These are phyloP conservation scores for Neogobius melanostomus DNA, from an alignment of 2,113 vertebrate genomes.

Conservation along the genomic window DNA sequence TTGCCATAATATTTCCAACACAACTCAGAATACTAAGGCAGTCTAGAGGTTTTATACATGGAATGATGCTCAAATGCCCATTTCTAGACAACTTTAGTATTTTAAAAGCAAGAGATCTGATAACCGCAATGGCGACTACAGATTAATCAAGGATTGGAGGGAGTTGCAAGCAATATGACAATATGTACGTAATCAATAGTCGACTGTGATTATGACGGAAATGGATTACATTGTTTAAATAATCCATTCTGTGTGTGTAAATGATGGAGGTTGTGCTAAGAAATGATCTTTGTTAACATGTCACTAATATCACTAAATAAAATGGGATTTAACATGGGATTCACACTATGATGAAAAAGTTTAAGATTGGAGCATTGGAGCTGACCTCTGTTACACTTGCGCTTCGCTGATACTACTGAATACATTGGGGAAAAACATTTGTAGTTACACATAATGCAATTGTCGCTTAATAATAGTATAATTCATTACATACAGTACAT, in stretches of 20 bases:
- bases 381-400: constrained; percentile 60
- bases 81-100: constrained; percentile 7
- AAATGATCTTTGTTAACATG: constrained; percentile 5
- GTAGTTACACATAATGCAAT: constrained; percentile 1
- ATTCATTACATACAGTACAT: not conserved
- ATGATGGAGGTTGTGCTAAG: constrained; percentile 1
- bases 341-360: constrained; percentile 31
- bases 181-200: not conserved
- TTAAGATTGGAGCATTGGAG: constrained; percentile 13
- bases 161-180: constrained; percentile 7
- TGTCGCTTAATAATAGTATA: not conserved
- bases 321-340: constrained; percentile 20
- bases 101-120: not conserved
- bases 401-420: constrained; percentile 53
- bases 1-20: not conserved
- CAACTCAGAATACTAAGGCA: not conserved
- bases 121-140: not conserved
- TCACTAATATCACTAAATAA: constrained; percentile 15
- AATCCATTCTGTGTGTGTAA: constrained; percentile 4
- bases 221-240: constrained; percentile 5
- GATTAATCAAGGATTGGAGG: not conserved
- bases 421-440: constrained; percentile 13
- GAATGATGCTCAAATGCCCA: not conserved
- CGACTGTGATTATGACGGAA: not conserved
- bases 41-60: not conserved